Evolutionary conservation across 2,888 invertebrate genomes (phyloP).

Genomic region (Leucania comma): DNA sequence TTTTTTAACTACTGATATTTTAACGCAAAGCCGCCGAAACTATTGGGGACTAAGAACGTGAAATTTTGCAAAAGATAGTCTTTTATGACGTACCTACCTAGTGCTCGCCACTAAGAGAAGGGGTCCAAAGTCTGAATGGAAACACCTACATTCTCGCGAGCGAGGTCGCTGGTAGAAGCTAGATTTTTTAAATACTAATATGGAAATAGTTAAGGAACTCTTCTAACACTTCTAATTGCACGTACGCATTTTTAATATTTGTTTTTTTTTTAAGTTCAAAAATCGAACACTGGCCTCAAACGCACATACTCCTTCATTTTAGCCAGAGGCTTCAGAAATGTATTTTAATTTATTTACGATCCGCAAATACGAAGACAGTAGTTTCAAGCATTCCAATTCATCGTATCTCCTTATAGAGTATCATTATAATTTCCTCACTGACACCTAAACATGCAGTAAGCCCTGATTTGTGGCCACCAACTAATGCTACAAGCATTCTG

Average conservation of each 20-base stretch:
- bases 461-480: slow-evolving; percentile 81
- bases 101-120: too few relatives aligned
- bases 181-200: too few relatives aligned
- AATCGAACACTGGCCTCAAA: not conserved
- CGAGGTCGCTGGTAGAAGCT: too few relatives aligned
- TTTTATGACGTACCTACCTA: too few relatives aligned
- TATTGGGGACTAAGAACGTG: too few relatives aligned
- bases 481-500: slow-evolving; percentile 70
- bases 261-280: too few relatives aligned
- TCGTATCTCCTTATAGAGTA: slow-evolving; percentile 56
- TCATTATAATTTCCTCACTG: slow-evolving; percentile 71
- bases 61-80: too few relatives aligned
- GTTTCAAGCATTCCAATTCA: slow-evolving; percentile 41
- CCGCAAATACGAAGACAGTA: slow-evolving; percentile 17
- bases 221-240: not conserved
- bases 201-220: not conserved
- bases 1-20: too few relatives aligned
- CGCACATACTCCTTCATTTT: not conserved
- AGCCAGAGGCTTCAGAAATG: not conserved
- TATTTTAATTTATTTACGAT: not conserved
- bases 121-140: too few relatives aligned
- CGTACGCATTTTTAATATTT: not conserved
- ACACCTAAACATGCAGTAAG: slow-evolving; percentile 80
- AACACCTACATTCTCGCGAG: too few relatives aligned
- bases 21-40: too few relatives aligned